Evolutionary conservation across 1,140 invertebrate genomes (phyloP).

Genomic region (Cryptotermes secundus): DNA sequence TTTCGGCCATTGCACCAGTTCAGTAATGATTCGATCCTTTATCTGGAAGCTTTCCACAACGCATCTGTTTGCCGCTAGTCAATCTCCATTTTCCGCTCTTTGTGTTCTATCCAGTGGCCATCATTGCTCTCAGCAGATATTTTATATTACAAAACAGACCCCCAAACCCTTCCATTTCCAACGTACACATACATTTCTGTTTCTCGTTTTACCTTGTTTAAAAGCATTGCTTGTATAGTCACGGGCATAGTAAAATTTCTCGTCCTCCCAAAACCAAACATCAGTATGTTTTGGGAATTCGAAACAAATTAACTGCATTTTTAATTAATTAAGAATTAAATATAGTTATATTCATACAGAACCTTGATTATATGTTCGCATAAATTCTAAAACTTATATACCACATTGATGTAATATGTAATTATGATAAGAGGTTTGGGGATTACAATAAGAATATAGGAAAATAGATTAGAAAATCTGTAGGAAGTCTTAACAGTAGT

Average conservation of each 20-base stretch:
- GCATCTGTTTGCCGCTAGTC: conserved; percentile 13
- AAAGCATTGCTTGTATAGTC: conserved; percentile 16
- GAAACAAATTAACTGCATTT: no score
- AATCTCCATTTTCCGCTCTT: conserved; percentile 1
- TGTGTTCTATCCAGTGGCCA: neutral
- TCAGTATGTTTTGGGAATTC: no score
- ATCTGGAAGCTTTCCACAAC: neutral
- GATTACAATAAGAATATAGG: no score
- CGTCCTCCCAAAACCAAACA: neutral
- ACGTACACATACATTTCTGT: conserved; percentile 1
- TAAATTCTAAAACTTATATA: no score
- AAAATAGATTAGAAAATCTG: no score
- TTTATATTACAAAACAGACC: neutral
- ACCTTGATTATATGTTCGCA: no score
- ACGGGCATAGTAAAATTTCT: neutral
- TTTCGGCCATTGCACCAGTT: neutral
- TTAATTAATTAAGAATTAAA: no score
- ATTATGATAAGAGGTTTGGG: no score
- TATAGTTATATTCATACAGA: no score
- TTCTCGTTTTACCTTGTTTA: neutral
- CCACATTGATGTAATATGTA: no score
- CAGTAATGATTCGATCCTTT: neutral
- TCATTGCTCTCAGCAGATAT: neutral
- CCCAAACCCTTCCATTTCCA: neutral
- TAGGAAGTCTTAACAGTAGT: no score